Percentiles rank a stretch among this genome's conserved stretches.
phyloP scores from a whole-genome alignment of 1,140 invertebrate genomes.

The Sminthurides bifidus region DNA sequence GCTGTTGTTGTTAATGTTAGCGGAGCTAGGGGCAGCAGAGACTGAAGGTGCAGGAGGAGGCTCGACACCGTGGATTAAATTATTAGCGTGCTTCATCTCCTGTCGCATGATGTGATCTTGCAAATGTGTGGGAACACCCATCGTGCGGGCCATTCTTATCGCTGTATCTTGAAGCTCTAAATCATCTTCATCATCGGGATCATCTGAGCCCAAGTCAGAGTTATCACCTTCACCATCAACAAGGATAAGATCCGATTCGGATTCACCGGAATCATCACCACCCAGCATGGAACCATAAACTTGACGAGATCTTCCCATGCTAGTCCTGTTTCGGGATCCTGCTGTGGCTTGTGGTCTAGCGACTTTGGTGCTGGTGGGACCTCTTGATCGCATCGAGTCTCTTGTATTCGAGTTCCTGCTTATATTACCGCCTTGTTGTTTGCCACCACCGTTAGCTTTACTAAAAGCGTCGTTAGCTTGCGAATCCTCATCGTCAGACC shows the following conservation, averaged over 20 bases:
- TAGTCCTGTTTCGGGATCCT: slow-evolving; percentile 8
- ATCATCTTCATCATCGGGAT: slow-evolving; percentile 28
- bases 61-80: slow-evolving; percentile 7
- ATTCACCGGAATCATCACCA: slow-evolving; percentile 24
- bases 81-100: slow-evolving; percentile 9
- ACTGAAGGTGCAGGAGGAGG: slow-evolving; percentile 8
- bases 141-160: slow-evolving; percentile 4
- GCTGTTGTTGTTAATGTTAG: slow-evolving; percentile 3
- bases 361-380: background rate
- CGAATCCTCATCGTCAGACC: slow-evolving; percentile 11
- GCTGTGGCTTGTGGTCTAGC: slow-evolving; percentile 4
- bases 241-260: slow-evolving; percentile 27
- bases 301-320: slow-evolving; percentile 7
- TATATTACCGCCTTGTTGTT: background rate
- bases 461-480: slow-evolving; percentile 5
- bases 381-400: slow-evolving; percentile 11
- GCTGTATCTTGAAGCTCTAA: slow-evolving; percentile 9
- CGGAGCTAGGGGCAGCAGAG: slow-evolving; percentile 8
- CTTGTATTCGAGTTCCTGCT: slow-evolving; percentile 1
- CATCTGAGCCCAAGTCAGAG: slow-evolving; percentile 23
- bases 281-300: slow-evolving; percentile 27
- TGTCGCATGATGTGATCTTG: slow-evolving; percentile 7
- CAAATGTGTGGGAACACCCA: background rate
- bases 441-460: background rate
- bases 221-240: slow-evolving; percentile 29